Percentiles rank a stretch among this genome's conserved stretches.
These are phyloP conservation scores for Stenolophus ochropezus DNA, from an alignment of 2,888 invertebrate genomes.

Conservation along the genomic window DNA sequence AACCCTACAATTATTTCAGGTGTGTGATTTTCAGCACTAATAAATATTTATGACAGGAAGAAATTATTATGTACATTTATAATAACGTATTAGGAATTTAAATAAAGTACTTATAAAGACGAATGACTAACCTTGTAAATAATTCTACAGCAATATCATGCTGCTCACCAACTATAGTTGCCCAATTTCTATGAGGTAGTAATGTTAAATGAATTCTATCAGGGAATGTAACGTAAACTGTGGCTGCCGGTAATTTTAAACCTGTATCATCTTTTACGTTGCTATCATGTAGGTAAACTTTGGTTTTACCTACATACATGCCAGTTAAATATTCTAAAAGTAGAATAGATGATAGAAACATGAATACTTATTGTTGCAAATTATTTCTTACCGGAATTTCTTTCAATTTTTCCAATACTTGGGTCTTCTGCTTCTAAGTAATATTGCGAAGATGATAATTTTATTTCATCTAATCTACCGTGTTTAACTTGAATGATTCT, in stretches of 20 bases:
- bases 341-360: too few species aligned
- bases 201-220: constrained; percentile 80
- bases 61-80: too few species aligned
- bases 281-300: constrained; percentile 78
- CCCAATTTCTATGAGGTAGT: constrained; percentile 84
- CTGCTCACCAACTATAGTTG: constrained; percentile 80
- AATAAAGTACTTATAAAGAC: constrained; percentile 24
- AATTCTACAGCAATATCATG: constrained; percentile 83
- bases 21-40: too few species aligned
- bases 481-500: constrained; percentile 82
- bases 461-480: constrained; percentile 80
- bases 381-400: constrained; percentile 68
- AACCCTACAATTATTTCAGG: too few species aligned
- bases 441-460: constrained; percentile 83
- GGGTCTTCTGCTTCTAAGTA: constrained; percentile 80
- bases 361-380: not conserved
- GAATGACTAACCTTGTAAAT: constrained; percentile 74
- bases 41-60: too few species aligned
- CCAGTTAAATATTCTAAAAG: constrained; percentile 73
- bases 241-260: constrained; percentile 78
- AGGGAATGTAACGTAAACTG: constrained; percentile 82
- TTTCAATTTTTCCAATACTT: constrained; percentile 75
- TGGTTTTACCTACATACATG: constrained; percentile 75
- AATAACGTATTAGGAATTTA: too few species aligned
- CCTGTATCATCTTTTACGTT: constrained; percentile 77